These are phyloP conservation scores for Epinephelus malabaricus DNA, from an alignment of 2,797 vertebrate genomes.

Conservation along the genomic window DNA sequence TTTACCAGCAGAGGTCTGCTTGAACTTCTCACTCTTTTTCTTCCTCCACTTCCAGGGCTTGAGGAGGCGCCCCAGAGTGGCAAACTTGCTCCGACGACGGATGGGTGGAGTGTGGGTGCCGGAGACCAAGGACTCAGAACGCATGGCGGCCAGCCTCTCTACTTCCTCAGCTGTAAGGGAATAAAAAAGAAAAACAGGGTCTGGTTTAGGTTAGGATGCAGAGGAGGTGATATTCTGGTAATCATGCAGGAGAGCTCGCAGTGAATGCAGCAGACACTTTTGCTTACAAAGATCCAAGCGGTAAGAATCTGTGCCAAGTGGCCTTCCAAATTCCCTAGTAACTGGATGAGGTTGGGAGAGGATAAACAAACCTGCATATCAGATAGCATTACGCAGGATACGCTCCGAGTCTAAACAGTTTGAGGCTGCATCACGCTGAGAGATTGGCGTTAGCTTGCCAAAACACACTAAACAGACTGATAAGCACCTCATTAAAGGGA, in stretches of 20 bases:
- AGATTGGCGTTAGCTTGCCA: slow-evolving; percentile 43
- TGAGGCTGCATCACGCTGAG: slow-evolving; percentile 48
- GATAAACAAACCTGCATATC: slow-evolving; percentile 62
- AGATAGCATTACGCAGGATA: slow-evolving; percentile 54
- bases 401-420: slow-evolving; percentile 56
- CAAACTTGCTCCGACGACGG: slow-evolving; percentile 95
- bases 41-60: slow-evolving; percentile 99
- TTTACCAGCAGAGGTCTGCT: slow-evolving; percentile 96
- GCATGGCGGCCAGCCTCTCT: slow-evolving; percentile 97
- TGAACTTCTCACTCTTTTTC: slow-evolving; percentile 99
- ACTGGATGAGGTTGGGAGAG: slow-evolving; percentile 47
- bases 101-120: slow-evolving; percentile 96
- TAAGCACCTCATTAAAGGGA: slow-evolving; percentile 64
- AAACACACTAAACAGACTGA: slow-evolving; percentile 65
- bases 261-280: slow-evolving; percentile 41
- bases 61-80: slow-evolving; percentile 95
- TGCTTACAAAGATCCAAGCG: slow-evolving; percentile 44
- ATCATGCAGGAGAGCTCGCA: slow-evolving; percentile 9
- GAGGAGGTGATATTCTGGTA: slow-evolving; percentile 44
- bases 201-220: slow-evolving; percentile 39
- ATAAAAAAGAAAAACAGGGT: slow-evolving; percentile 19
- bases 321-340: slow-evolving; percentile 55
- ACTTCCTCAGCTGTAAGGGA: slow-evolving; percentile 92
- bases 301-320: slow-evolving; percentile 49
- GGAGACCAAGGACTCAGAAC: slow-evolving; percentile 94